Evolutionary conservation across 1,140 invertebrate genomes (phyloP), one percentile per base, ranked within the genome.

Genomic region (Drosophila sproati): DNA sequence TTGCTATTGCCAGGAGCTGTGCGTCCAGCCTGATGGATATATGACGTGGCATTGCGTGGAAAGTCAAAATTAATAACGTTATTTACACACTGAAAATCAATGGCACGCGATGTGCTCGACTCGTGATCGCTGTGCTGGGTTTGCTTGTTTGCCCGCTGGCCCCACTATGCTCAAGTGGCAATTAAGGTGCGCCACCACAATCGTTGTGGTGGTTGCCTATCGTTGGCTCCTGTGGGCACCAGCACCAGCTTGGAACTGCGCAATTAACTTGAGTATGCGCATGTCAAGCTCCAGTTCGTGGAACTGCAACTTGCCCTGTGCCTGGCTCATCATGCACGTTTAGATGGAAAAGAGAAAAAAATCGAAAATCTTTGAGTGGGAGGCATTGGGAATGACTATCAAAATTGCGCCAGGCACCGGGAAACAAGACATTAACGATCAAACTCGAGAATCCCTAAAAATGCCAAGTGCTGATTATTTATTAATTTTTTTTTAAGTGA

Each of bases 31-130:
- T 98, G 94, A 93, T 99, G 98, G 75, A 99, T 96, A 87, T 99
- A 99, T 0, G 98, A 96, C 73, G 95, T 96, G 0, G 97, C 94
- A 91, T 97, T 96, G 1, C 94, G 91, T 0, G 99, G 98, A 93
- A 99, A 99, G 93, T 99, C 99, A 93, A 99, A 99, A 93, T 99
- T 99, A 41, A 99, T 97, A 0, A 99, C 97, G 94, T 99, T 99
- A 0, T 98, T 96, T 0, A 99, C 98, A 93, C 96, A 97, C 87
- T 99, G 98, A 93, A 99, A 99, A 93, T 99, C 99, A 72, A 99
- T 99, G 29, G 98, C 98, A 67, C 99, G 94, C 0, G 98, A 96
- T 2, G 99, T 97, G 20, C 98, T 98, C 39, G 97, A 98, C 93
- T 99, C 98, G 90, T 96, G 96, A 92, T 99, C 98, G 82, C 95